Evolutionary conservation across 2,888 invertebrate genomes (phyloP), one percentile per base, ranked within the genome.

Genomic region (Mesorhabditis belari): DNA sequence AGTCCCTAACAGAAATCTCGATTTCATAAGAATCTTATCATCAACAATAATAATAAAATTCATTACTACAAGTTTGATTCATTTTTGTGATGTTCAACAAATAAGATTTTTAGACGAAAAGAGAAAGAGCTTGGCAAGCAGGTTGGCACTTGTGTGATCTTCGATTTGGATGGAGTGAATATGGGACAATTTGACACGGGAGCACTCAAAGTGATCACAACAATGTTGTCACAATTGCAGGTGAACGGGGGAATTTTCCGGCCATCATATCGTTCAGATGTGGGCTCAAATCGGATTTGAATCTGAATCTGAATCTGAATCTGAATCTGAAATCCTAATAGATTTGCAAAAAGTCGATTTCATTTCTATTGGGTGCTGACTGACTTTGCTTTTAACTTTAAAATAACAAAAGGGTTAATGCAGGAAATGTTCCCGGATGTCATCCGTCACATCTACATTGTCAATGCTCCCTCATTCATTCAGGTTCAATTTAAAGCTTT

Each of bases 361-460:
- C n/a, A n/a, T n/a, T n/a, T n/a, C n/a, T n/a, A n/a, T n/a, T n/a
- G n/a, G n/a, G n/a, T n/a, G n/a, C n/a, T n/a, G n/a, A n/a, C n/a
- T n/a, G n/a, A n/a, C n/a, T n/a, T n/a, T n/a, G n/a, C n/a, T n/a
- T n/a, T n/a, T n/a, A n/a, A n/a, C n/a, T n/a, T n/a, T n/a, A n/a
- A n/a, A n/a, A n/a, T n/a, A n/a, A n/a, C n/a, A n/a, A n/a, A n/a
- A n/a, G n/a, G n/a, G n/a, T n/a, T n/a, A n/a, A n/a, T n/a, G n/a
- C n/a, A 72, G 71, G 76, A 76, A 44, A 64, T 77, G 58, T 77
- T 77, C 61, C 77, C 77, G 4, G 77, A 77, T 53, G 77, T 77
- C 3, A 66, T 77, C 35, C 65, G 77, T 0, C 72, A 74, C 50
- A 68, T 76, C 24, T 77, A 70, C 49, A 62, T 77, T 19, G 67